Percentiles rank a stretch among this genome's conserved stretches.
Conservation (phyloP, 2,113 vertebrate species). For the Panthera tigris region DNA sequence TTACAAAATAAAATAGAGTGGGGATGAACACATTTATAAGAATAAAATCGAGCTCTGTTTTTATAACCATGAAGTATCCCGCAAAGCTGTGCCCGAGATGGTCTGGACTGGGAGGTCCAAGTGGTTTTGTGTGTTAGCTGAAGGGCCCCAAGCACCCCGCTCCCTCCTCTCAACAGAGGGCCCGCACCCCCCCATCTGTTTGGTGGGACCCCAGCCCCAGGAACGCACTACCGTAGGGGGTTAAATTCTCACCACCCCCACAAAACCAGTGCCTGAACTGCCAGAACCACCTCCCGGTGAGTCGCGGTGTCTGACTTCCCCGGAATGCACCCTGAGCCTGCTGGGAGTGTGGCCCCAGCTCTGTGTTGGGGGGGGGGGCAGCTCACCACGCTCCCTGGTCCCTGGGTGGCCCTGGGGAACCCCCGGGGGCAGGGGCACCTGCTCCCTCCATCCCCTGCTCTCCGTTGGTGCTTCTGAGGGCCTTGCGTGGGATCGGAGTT, state of each 20-base stretch:
- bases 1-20: no score
- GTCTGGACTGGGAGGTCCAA: not conserved
- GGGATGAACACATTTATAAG: not conserved
- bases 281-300: not conserved
- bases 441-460: not conserved
- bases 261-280: fast-evolving
- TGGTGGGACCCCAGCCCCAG: not conserved
- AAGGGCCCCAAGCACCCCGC: fast-evolving
- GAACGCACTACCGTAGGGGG: not conserved
- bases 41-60: not conserved
- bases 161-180: no score
- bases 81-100: not conserved
- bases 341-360: not conserved
- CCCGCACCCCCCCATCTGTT: no score
- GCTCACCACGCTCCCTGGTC: not conserved
- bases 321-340: not conserved
- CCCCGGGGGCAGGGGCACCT: not conserved
- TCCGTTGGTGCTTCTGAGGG: fast-evolving
- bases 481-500: not conserved
- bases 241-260: not conserved
- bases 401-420: fast-evolving
- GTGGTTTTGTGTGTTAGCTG: fast-evolving
- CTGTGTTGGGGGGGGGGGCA: fast-evolving
- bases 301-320: not conserved
- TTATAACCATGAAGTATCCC: not conserved